These are phyloP conservation scores for Hiodon alosoides DNA, from an alignment of 2,113 vertebrate species.

Conservation along the genomic window DNA sequence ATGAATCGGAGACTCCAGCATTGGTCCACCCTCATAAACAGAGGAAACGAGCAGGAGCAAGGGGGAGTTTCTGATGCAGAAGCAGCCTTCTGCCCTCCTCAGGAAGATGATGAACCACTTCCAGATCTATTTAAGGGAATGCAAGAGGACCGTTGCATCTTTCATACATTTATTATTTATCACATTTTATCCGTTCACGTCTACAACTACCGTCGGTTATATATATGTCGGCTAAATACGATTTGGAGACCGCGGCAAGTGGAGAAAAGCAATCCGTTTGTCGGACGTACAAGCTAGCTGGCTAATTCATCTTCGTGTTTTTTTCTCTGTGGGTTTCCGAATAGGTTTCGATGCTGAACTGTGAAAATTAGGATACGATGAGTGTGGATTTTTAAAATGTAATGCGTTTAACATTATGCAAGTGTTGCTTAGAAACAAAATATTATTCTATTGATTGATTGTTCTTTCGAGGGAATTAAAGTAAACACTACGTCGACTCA, in stretches of 20 bases:
- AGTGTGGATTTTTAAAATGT: too few relatives aligned
- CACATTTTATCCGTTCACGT: too few relatives aligned
- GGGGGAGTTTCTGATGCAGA: background rate
- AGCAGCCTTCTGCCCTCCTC: constrained; percentile 25
- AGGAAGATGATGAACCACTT: constrained; percentile 34
- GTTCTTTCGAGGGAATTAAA: too few relatives aligned
- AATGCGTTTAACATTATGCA: too few relatives aligned
- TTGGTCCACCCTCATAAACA: constrained; percentile 24
- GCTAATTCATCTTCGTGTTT: background rate
- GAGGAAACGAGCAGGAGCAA: constrained; percentile 2
- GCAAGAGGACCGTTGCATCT: background rate
- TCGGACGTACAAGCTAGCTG: background rate
- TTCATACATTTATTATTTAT: background rate
- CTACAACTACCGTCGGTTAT: background rate
- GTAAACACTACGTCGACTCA: too few relatives aligned
- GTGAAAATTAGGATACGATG: background rate
- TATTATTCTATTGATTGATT: too few relatives aligned
- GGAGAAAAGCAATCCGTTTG: background rate
- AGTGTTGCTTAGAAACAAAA: too few relatives aligned
- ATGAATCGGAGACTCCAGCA: constrained; percentile 26
- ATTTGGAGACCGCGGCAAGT: background rate
- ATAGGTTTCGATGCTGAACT: background rate
- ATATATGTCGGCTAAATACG: background rate
- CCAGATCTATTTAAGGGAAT: constrained; percentile 32
- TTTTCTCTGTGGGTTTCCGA: background rate